Base-by-base conservation (phyloP, 2,113 vertebrate species). In the Oncorhynchus clarkii region DNA sequence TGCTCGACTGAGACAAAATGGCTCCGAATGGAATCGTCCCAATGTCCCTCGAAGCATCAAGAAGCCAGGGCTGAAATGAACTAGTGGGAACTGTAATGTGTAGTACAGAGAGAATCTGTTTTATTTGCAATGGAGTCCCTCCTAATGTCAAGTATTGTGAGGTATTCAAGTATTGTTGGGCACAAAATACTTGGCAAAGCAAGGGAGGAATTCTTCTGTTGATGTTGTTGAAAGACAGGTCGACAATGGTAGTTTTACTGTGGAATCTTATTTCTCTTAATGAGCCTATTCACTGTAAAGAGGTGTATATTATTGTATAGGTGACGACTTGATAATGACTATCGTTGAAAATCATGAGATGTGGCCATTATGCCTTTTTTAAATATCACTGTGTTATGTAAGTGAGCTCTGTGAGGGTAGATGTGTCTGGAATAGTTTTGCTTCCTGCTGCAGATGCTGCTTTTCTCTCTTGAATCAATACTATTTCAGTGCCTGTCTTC, bases 311-410 rank as follows among this genome's bases (percentile, higher is more conserved):
- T 85, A 18, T 54, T 54, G 51, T 54, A 45, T 45, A 45, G 39
- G 39, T 11, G 39, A 45, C 0, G 82, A 87, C 54, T 8, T 76
- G 82, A 86, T 84, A 70, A 74, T 29, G 68, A 74, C 84, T 88
- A 87, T 88, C 72, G 71, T 74, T 72, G 73, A 78, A 80, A 72
- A 84, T 84, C n/a, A 79, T 81, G 86, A 81, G 71, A 85, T 77
- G 60, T 88, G 90, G 90, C 90, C 85, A 5, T 59, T 74, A 91
- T 92, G 92, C 91, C 91, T 91, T 93, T 93, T 88, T 51, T 59
- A 72, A 81, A 66, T 26, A 71, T 78, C 79, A 84, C 82, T 88
- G 85, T 90, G 82, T 87, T 87, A 54, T 82, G 29, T 45, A 45
- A 65, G 34, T 65, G 51, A 18, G 49, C 51, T 29, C 73, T n/a